Conservation (phyloP, 1,140 invertebrate genomes). For the Alviniconcha marisindica region DNA sequence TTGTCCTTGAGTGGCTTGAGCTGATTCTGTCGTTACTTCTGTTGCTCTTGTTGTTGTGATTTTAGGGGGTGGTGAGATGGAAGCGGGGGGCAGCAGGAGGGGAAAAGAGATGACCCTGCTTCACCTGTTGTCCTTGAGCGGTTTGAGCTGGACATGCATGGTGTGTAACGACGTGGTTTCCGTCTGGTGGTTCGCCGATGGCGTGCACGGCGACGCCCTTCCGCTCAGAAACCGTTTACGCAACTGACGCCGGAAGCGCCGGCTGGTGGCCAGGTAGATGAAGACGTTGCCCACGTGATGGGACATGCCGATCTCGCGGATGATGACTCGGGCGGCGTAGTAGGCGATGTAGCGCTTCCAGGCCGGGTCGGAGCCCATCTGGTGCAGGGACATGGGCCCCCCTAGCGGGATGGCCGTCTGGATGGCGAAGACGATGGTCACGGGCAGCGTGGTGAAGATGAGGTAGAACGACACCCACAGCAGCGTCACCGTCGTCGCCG, state of each 20-base stretch:
- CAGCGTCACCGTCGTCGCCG: slow-evolving; percentile 65
- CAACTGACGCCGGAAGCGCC: slow-evolving; percentile 39
- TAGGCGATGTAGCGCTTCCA: slow-evolving; percentile 55
- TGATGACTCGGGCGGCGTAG: slow-evolving; percentile 53
- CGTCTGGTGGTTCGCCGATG: neutral
- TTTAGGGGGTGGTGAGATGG: neutral
- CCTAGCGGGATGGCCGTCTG: slow-evolving; percentile 38
- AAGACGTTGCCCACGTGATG: slow-evolving; percentile 69
- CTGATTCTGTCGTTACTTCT: neutral
- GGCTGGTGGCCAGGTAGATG: slow-evolving; percentile 59
- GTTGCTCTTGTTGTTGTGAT: neutral
- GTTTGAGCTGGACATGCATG: neutral
- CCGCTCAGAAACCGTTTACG: slow-evolving; percentile 23
- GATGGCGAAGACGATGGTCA: slow-evolving; percentile 63
- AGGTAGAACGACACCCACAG: slow-evolving; percentile 70
- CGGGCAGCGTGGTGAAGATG: slow-evolving; percentile 68
- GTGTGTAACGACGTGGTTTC: neutral
- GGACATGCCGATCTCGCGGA: slow-evolving; percentile 66
- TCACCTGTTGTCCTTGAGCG: neutral
- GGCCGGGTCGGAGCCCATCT: slow-evolving; percentile 38
- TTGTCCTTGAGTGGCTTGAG: neutral
- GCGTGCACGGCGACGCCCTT: neutral
- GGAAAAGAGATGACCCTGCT: neutral
- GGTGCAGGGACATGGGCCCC: slow-evolving; percentile 22
- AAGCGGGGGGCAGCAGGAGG: neutral